These are phyloP conservation scores for Hirundichthys speculiger DNA, from an alignment of 2,113 vertebrate species.

Conservation along the genomic window DNA sequence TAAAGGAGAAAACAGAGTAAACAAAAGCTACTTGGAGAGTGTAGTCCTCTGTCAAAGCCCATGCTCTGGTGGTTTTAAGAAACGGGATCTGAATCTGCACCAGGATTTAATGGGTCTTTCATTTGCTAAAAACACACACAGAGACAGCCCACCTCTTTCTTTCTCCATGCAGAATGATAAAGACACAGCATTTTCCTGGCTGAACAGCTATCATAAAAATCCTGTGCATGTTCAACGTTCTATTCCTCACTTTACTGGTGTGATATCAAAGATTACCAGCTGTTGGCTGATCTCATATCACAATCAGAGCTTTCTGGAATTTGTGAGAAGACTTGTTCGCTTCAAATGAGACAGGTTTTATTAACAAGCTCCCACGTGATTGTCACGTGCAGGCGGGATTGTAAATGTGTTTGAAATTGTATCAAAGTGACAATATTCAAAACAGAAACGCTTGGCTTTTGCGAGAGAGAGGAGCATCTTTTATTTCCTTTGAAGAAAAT, in stretches of 20 bases:
- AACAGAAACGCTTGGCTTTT: neutral
- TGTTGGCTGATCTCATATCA: slow-evolving; percentile 20
- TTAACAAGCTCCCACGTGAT: slow-evolving; percentile 21
- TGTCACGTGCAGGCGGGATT: neutral
- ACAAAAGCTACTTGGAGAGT: neutral
- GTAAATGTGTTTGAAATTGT: slow-evolving; percentile 26
- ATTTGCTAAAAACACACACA: neutral
- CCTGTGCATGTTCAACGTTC: slow-evolving; percentile 1
- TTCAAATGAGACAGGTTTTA: slow-evolving; percentile 29
- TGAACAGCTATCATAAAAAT: slow-evolving; percentile 8
- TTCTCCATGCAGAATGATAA: neutral
- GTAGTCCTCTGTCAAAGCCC: neutral
- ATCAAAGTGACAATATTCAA: slow-evolving; percentile 44
- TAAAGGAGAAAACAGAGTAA: neutral
- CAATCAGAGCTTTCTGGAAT: slow-evolving; percentile 4
- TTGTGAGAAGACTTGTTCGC: slow-evolving; percentile 26
- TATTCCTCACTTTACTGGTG: slow-evolving; percentile 9
- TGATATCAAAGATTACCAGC: slow-evolving; percentile 7
- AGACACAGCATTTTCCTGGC: slow-evolving; percentile 8
- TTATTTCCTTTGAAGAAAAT: slow-evolving; percentile 19
- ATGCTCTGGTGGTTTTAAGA: neutral
- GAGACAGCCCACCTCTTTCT: neutral
- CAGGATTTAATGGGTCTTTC: no score
- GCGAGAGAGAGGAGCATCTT: neutral
- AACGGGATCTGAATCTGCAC: neutral